A percentile compares a stretch with the other conserved stretches of the same genome.
Conservation (phyloP, 2,113 vertebrate species). For the Telmatochromis brichardi region DNA sequence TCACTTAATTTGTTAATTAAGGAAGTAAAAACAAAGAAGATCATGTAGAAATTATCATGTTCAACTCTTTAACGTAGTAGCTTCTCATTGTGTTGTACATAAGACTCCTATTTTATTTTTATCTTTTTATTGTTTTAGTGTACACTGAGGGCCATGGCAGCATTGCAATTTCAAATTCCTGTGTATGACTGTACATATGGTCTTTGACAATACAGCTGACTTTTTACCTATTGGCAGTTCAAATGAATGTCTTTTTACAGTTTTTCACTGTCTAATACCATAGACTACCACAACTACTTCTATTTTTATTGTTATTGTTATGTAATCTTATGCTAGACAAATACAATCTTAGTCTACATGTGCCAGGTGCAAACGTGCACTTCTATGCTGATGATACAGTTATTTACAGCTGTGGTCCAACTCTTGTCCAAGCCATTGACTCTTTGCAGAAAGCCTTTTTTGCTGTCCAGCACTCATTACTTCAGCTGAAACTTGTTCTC, state of each 20-base stretch:
- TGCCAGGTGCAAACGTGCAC: accelerated
- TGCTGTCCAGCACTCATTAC: no score
- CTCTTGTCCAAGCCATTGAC: no score
- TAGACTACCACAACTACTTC: neutral
- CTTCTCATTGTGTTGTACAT: neutral
- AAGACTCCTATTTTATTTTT: neutral
- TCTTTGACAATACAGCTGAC: neutral
- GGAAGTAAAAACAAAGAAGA: neutral
- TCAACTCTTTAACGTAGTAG: accelerated
- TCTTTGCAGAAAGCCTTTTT: no score
- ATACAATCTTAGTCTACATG: neutral
- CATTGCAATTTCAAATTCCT: neutral
- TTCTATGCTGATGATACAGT: no score
- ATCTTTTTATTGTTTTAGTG: neutral
- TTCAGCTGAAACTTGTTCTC: no score
- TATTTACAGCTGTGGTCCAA: no score
- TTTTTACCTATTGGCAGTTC: neutral
- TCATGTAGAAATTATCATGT: neutral
- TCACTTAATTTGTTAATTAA: neutral
- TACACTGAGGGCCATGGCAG: neutral
- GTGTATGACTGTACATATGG: neutral
- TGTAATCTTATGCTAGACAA: neutral
- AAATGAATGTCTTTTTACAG: neutral
- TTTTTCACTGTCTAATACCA: neutral
- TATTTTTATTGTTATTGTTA: neutral